phyloP scores from a whole-genome alignment of 1,140 invertebrate genomes.

The Lucilia sericata region DNA sequence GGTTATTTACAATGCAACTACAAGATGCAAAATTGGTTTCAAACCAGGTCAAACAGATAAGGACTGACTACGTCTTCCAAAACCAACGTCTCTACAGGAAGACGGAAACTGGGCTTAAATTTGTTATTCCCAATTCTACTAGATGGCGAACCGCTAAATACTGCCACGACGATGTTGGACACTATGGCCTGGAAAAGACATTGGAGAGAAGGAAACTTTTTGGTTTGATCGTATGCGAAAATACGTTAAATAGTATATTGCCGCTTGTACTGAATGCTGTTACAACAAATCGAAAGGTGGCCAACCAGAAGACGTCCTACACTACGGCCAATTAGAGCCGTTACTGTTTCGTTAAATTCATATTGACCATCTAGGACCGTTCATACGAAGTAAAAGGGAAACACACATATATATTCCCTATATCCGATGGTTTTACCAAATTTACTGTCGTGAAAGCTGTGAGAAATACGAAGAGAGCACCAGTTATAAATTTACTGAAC shows the following conservation, averaged over 20 bases:
- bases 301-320: not conserved
- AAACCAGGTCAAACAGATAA: not conserved
- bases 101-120: not conserved
- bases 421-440: constrained; percentile 29
- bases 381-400: not conserved
- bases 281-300: constrained; percentile 1
- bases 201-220: not conserved
- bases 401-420: not conserved
- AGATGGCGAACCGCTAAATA: constrained; percentile 19
- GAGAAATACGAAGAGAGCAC: too few relatives aligned
- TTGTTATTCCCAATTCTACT: not conserved
- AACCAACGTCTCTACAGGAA: not conserved
- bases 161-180: constrained; percentile 34
- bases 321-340: not conserved
- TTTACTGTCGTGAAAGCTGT: too few relatives aligned
- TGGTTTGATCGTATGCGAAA: not conserved
- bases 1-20: too few relatives aligned
- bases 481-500: not conserved
- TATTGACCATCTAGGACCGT: not conserved
- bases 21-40: not conserved
- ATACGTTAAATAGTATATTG: not conserved
- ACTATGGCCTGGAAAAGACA: not conserved
- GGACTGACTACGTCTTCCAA: not conserved
- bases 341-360: not conserved
- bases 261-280: constrained; percentile 38